Conservation (phyloP, 1,140 invertebrate genomes). For the Conus ventricosus region DNA sequence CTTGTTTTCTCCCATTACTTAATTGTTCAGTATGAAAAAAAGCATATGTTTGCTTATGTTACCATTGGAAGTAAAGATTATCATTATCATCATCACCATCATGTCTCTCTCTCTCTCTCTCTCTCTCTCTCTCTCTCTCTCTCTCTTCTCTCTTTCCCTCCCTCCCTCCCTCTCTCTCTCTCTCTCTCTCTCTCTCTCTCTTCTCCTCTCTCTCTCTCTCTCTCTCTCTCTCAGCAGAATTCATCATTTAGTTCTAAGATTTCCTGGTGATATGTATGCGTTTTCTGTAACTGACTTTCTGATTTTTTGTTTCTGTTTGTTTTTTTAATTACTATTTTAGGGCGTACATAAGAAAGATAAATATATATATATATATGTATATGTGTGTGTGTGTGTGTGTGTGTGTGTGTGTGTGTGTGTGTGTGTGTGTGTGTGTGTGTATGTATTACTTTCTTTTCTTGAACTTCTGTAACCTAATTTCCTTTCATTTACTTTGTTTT, state of each 20-base stretch:
- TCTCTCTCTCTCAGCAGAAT: too few relatives aligned
- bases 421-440: too few relatives aligned
- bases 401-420: too few relatives aligned
- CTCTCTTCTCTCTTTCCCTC: background rate
- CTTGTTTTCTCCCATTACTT: too few relatives aligned
- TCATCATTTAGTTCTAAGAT: too few relatives aligned
- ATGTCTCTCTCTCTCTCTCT: conserved; percentile 7
- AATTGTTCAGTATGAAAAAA: too few relatives aligned
- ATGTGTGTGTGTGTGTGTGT: too few relatives aligned
- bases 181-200: conserved; percentile 15
- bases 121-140: background rate
- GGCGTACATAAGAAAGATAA: background rate
- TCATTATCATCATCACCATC: too few relatives aligned
- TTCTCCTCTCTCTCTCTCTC: conserved; percentile 10
- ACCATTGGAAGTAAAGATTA: background rate
- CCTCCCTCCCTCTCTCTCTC: conserved; percentile 1
- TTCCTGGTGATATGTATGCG: background rate
- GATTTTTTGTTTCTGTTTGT: background rate
- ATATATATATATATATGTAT: too few relatives aligned
- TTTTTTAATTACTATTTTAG: background rate
- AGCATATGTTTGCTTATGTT: background rate
- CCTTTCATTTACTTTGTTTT: too few relatives aligned
- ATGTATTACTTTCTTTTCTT: too few relatives aligned
- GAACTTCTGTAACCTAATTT: too few relatives aligned
- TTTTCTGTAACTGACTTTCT: background rate